Base-by-base conservation (phyloP, 2,888 invertebrate genomes). In the Pyrrhosoma nymphula region DNA sequence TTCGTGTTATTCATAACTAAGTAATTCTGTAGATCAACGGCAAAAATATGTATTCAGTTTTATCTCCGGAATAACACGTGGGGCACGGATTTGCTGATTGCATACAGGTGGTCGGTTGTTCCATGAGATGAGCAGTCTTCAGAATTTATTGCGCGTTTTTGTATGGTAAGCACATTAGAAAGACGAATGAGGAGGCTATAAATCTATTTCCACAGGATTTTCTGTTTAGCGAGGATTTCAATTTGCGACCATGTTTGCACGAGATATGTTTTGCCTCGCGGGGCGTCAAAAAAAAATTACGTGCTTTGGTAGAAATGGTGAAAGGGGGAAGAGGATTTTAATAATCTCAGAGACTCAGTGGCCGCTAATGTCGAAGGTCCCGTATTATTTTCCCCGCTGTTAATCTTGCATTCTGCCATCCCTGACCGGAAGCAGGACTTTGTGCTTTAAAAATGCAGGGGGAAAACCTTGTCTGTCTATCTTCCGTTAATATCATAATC, bases 311-410 rank as follows among this genome's bases (percentile, higher is more conserved):
- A 0, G 35, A 60, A 4, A 60, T 20, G 1, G 60, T 60, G 20
- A 60, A 60, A 60, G 18, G 14, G 30, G 82, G 35, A 82, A n/a
- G 30, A 35, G 35, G 69, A 69, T 35, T 82, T 35, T 35, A 82
- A 82, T 82, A 82, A 82, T 82, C 82, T 82, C 82, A 69, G 69
- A 6, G 69, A n/a, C 69, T 69, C n/a, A 35, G 82, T 82, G 14
- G 35, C 82, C 82, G 35, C 82, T 82, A 82, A 82, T 82, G 82
- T 82, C 82, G 82, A 82, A 82, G 82, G 82, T 82, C 16, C 18
- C 30, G 82, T n/a, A 35, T 35, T 82, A 82, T 35, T 82, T 82
- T 35, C 82, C 35, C 14, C 26, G 35, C 30, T 35, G 35, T 82
- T 82, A 82, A 82, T 82, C 82, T 82, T 82, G 82, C 30, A 82